Base-by-base conservation (phyloP, 2,113 vertebrate genomes). In the human (Homo sapiens) region DNA sequence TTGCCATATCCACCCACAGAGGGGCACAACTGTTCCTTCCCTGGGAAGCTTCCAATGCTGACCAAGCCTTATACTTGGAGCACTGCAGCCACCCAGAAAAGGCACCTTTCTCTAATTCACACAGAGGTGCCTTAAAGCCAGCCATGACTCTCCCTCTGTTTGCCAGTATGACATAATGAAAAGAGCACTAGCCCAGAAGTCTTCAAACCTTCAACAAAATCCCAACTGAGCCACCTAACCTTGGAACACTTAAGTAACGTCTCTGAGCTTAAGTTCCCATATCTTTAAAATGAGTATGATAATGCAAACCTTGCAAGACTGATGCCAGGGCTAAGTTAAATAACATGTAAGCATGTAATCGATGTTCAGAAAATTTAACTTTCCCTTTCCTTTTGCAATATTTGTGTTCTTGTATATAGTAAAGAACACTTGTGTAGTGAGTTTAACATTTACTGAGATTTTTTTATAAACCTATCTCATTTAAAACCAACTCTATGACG, bases 101-200 rank as follows among this genome's bases (percentile, higher is more conserved):
- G 20, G 10, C 9, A 25, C 25, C 55, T 57, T 40, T 22, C 18
- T 72, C 43, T 85, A 55, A 73, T 73, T 32, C 52, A 64, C 10
- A 87, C n/a, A 76, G 35, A 59, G 18, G 6, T 8, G 14, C 38
- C 14, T 61, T 48, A 25, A 94, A n/a, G 61, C 14, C 27, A 70
- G 76, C 38, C 0, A 2, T 40, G 23, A 52, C 0, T 0, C 32
- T 40, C 7, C 8, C 48, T 8, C 2, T n/a, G 32, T 23, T 17
- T 5, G 32, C 66, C 40, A 45, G n/a, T 35, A 32, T 66, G 13
- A 64, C 8, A 5, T 45, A 8, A 32, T 73, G 20, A 23, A 79
- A 50, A 79, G 3, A 70, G 6, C 27, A 82, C 8, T 7, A 2
- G 22, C 20, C 66, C 13, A 27, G 73, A 12, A 72, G 23, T 89